Evolutionary conservation across 2,797 vertebrate species (phyloP).

Genomic region (Helostoma temminkii): DNA sequence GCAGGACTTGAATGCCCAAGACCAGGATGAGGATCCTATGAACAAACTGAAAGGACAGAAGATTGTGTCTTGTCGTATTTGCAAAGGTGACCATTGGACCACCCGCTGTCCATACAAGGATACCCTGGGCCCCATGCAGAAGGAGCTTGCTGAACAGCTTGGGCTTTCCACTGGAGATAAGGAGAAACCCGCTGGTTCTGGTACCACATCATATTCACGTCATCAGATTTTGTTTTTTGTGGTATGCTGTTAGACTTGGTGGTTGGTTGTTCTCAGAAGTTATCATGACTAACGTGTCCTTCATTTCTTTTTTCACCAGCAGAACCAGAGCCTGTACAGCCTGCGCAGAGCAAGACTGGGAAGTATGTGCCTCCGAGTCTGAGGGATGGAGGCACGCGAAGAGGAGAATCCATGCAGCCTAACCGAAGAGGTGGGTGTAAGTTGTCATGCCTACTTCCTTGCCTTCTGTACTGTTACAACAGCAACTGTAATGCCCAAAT

Average conservation of each 20-base stretch:
- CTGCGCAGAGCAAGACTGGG: constrained; percentile 92
- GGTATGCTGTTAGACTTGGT: neutral
- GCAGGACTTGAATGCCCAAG: constrained; percentile 93
- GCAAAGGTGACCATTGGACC: constrained; percentile 99
- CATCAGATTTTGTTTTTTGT: neutral
- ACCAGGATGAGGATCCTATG: constrained; percentile 97
- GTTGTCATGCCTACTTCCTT: accelerated
- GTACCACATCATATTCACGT: constrained; percentile 49
- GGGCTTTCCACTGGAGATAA: constrained; percentile 94
- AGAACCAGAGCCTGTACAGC: constrained; percentile 91
- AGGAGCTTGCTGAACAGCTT: constrained; percentile 95
- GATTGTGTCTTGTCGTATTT: constrained; percentile 97
- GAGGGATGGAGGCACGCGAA: constrained; percentile 90
- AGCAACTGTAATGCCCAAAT: neutral
- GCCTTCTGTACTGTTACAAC: neutral
- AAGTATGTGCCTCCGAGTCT: constrained; percentile 96
- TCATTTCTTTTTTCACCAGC: constrained; percentile 37
- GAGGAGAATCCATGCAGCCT: constrained; percentile 97
- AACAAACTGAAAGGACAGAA: constrained; percentile 98
- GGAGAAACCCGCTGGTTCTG: constrained; percentile 88
- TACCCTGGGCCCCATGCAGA: constrained; percentile 98
- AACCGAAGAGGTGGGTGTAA: constrained; percentile 89
- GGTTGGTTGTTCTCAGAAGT: neutral
- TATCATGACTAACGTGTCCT: neutral
- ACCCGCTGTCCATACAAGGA: constrained; percentile 98